Percentiles rank a stretch among this genome's conserved stretches.
These are phyloP conservation scores for Catocala fraxini DNA, from an alignment of 2,888 invertebrate species.

Conservation along the genomic window DNA sequence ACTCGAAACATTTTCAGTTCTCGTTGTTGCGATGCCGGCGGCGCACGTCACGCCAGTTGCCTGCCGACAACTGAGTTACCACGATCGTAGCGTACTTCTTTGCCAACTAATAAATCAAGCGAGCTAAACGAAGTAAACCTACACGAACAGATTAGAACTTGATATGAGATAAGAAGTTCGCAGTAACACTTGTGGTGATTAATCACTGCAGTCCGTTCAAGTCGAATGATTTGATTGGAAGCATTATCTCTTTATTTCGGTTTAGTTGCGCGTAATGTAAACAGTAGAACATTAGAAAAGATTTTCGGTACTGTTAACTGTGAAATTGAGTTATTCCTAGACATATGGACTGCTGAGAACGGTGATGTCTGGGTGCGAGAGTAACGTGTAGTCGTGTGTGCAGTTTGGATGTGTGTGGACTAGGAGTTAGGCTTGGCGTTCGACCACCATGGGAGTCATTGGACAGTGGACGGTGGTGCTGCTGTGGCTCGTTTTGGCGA, in stretches of 20 bases:
- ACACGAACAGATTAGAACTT: slow-evolving; percentile 79
- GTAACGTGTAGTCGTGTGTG: slow-evolving; percentile 60
- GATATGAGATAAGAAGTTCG: slow-evolving; percentile 79
- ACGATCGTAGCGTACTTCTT: slow-evolving; percentile 78
- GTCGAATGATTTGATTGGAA: slow-evolving; percentile 67
- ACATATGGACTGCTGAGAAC: slow-evolving; percentile 57
- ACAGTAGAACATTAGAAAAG: slow-evolving; percentile 78
- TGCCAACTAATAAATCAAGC: slow-evolving; percentile 80
- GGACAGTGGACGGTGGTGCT: slow-evolving; percentile 71
- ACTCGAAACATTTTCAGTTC: slow-evolving; percentile 68
- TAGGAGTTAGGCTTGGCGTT: slow-evolving; percentile 43
- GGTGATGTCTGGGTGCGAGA: slow-evolving; percentile 56
- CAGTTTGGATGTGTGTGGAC: slow-evolving; percentile 66
- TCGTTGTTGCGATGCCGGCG: slow-evolving; percentile 78
- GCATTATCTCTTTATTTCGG: slow-evolving; percentile 72
- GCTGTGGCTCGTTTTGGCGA: slow-evolving; percentile 74
- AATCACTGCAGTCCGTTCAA: slow-evolving; percentile 73
- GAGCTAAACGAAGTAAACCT: slow-evolving; percentile 74
- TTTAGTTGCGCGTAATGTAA: slow-evolving; percentile 77
- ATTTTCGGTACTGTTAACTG: slow-evolving; percentile 76
- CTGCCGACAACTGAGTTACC: slow-evolving; percentile 64
- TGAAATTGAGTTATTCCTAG: slow-evolving; percentile 54
- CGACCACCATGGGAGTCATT: slow-evolving; percentile 65
- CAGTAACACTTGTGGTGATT: slow-evolving; percentile 71
- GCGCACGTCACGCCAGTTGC: slow-evolving; percentile 71